Conservation (phyloP, 2,113 vertebrate species). For the Pipa parva region DNA sequence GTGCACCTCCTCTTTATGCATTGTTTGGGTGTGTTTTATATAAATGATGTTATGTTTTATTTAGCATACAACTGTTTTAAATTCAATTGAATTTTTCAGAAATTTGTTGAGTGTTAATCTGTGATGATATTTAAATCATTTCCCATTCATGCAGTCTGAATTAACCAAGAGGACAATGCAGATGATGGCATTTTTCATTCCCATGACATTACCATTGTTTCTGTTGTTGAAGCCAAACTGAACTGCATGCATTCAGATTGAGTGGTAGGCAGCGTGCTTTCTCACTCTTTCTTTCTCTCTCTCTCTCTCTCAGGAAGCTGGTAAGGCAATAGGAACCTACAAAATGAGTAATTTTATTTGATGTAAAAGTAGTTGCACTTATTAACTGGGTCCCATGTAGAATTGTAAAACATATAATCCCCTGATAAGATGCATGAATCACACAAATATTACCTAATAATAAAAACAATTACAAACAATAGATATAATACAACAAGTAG, state of each 20-base stretch:
- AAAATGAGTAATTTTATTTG: too few relatives aligned
- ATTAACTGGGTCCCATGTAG: too few relatives aligned
- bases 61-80: conserved; percentile 38
- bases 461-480: too few relatives aligned
- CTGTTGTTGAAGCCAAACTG: conserved; percentile 40
- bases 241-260: conserved; percentile 55
- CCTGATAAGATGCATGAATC: too few relatives aligned
- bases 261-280: conserved; percentile 6
- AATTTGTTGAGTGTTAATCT: not conserved
- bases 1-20: conserved; percentile 63
- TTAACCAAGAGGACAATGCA: conserved; percentile 57
- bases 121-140: not conserved
- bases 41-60: not conserved
- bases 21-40: conserved; percentile 4
- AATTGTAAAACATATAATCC: too few relatives aligned
- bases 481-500: too few relatives aligned
- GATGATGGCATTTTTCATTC: conserved; percentile 46
- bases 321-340: conserved; percentile 22
- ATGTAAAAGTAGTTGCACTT: too few relatives aligned
- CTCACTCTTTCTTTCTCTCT: too few relatives aligned
- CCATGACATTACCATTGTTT: conserved; percentile 35
- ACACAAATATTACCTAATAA: too few relatives aligned
- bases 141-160: not conserved
- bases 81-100: not conserved
- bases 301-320: conserved; percentile 65